phyloP scores from a whole-genome alignment of 2,888 invertebrate genomes.

The Dexiosoma caninum region DNA sequence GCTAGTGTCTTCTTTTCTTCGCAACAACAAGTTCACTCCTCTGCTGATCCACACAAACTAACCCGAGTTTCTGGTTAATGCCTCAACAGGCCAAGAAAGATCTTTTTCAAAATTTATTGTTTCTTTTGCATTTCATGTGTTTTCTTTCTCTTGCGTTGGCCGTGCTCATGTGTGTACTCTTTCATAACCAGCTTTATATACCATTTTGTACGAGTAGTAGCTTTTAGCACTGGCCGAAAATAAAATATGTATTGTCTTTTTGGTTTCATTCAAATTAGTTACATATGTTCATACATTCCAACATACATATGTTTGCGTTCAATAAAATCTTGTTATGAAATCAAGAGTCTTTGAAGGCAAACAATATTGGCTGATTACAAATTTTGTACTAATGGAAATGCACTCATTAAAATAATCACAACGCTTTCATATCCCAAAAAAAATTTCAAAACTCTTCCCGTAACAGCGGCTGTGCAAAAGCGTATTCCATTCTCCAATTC shows the following conservation, averaged over 20 bases:
- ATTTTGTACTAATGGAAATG: no score
- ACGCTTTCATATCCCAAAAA: no score
- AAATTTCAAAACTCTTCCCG: no score
- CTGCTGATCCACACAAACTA: conserved; percentile 57
- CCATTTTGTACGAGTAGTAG: neutral
- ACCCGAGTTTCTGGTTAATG: conserved; percentile 48
- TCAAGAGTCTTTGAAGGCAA: neutral
- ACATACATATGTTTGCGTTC: no score
- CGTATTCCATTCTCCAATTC: no score
- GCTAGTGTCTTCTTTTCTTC: conserved; percentile 23
- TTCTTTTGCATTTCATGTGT: conserved; percentile 3
- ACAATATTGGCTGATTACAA: no score
- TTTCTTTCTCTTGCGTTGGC: conserved; percentile 30
- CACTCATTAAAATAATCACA: no score
- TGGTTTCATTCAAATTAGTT: neutral
- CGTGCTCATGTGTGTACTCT: conserved; percentile 18
- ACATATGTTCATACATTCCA: neutral
- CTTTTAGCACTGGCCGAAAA: neutral
- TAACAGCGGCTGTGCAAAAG: no score
- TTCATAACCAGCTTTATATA: neutral
- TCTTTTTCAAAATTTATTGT: conserved; percentile 18
- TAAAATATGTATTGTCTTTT: neutral
- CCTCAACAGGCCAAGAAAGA: conserved; percentile 56
- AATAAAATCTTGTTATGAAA: neutral
- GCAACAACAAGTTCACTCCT: conserved; percentile 59